Base-by-base conservation (phyloP, 2,888 invertebrate species). In the Tipula lateralis region DNA sequence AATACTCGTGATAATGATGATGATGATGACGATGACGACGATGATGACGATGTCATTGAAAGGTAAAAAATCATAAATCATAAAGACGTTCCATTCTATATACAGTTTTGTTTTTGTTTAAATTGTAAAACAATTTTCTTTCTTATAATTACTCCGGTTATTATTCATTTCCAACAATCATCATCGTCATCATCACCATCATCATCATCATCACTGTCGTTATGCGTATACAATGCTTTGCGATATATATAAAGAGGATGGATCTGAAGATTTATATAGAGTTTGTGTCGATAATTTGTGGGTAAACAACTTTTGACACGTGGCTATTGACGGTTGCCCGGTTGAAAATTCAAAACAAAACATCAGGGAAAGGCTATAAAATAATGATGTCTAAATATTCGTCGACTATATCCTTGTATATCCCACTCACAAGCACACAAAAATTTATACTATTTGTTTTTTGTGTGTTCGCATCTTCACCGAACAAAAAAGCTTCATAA, bases 151-250 rank as follows among this genome's bases (percentile, higher is more conserved):
- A 66, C 66, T 66, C 12, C 19, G 66, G 66, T 66, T 66, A 66
- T 66, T 66, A 66, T 66, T 66, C 66, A 66, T 66, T 66, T 66
- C 66, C 66, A 66, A 66, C 66, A 66, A 66, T 66, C 66, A 66
- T 66, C 66, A 66, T 66, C 16, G 16, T 44, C 16, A 44, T 44
- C 44, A 44, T 44, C 16, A 44, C 16, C 16, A 16, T 44, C 44
- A 44, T 44, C 9, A 66, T 50, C 7, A 50, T 50, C 5, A 50
- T 50, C 16, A 50, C 44, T 16, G 16, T 50, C 44, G 16, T 66
- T 66, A 66, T 66, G n/a, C n/a, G n/a, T n/a, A n/a, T n/a, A n/a
- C n/a, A n/a, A n/a, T n/a, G 7, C 24, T 66, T 2, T 66, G 66
- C 9, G 24, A 66, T 12, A 66, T 66, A 9, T 66, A 9, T 24